phyloP scores from a whole-genome alignment of 2,888 invertebrate species.

The Drosophila cyrtoloma region DNA sequence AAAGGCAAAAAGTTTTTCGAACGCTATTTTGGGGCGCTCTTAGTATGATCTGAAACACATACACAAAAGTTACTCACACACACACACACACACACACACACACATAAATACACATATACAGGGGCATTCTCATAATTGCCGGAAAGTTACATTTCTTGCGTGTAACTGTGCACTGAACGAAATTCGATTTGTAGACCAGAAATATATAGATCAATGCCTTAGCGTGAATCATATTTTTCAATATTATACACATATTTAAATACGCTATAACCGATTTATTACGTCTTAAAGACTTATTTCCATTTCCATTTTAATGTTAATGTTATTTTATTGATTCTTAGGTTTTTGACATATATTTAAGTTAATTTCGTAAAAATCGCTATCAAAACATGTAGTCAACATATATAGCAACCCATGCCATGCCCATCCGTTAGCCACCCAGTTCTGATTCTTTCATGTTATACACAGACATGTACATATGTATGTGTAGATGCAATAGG shows the following conservation, averaged over 20 bases:
- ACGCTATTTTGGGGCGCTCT: constrained; percentile 20
- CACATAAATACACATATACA: constrained; percentile 14
- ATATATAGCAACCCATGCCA: background rate
- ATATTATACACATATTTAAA: background rate
- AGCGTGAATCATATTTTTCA: background rate
- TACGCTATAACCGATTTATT: background rate
- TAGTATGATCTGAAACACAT: constrained; percentile 44
- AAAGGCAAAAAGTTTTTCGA: constrained; percentile 37
- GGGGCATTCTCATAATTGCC: constrained; percentile 49
- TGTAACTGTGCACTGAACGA: constrained; percentile 38
- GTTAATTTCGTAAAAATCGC: background rate
- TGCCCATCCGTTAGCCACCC: background rate
- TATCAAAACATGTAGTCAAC: background rate
- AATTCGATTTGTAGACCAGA: constrained; percentile 1
- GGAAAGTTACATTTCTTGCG: constrained; percentile 52
- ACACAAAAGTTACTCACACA: constrained; percentile 18
- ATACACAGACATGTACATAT: background rate
- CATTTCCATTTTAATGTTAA: background rate
- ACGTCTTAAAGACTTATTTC: background rate
- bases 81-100: constrained; percentile 8
- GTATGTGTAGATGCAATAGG: background rate
- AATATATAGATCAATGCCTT: background rate
- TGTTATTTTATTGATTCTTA: background rate
- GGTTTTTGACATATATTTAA: background rate
- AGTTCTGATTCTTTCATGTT: background rate